These are phyloP conservation scores for Lineus longissimus DNA, from an alignment of 1,140 invertebrate genomes.

Conservation along the genomic window DNA sequence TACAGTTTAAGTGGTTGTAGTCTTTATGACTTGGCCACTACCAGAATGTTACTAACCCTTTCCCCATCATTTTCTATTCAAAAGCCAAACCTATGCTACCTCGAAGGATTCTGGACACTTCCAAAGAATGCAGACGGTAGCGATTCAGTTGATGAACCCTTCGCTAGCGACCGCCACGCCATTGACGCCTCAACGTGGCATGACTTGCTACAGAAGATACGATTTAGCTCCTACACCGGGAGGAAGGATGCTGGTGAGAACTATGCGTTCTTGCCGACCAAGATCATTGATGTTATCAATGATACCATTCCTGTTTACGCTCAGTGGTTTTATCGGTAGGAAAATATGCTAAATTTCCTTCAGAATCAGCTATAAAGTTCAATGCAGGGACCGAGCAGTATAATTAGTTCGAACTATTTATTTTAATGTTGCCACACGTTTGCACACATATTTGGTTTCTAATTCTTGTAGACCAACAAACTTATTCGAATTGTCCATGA, in stretches of 20 bases:
- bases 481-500: no score
- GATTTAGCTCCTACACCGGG: slow-evolving; percentile 32
- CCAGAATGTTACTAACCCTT: no score
- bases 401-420: no score
- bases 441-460: no score
- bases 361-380: no score
- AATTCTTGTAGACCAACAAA: no score
- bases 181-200: slow-evolving; percentile 29
- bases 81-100: slow-evolving; percentile 28
- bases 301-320: slow-evolving; percentile 12
- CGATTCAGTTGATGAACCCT: slow-evolving; percentile 25
- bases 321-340: slow-evolving; percentile 14
- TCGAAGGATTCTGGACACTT: slow-evolving; percentile 29
- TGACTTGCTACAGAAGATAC: slow-evolving; percentile 28
- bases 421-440: no score
- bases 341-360: no score
- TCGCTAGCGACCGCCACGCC: slow-evolving; percentile 28
- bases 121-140: slow-evolving; percentile 5
- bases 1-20: no score
- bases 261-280: slow-evolving; percentile 28
- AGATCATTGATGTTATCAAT: slow-evolving; percentile 24
- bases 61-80: no score
- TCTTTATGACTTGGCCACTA: no score
- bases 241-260: slow-evolving; percentile 31
- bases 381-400: no score